These are phyloP conservation scores for Cordylochernes scorpioides DNA, from an alignment of 2,888 invertebrate genomes.

Conservation along the genomic window DNA sequence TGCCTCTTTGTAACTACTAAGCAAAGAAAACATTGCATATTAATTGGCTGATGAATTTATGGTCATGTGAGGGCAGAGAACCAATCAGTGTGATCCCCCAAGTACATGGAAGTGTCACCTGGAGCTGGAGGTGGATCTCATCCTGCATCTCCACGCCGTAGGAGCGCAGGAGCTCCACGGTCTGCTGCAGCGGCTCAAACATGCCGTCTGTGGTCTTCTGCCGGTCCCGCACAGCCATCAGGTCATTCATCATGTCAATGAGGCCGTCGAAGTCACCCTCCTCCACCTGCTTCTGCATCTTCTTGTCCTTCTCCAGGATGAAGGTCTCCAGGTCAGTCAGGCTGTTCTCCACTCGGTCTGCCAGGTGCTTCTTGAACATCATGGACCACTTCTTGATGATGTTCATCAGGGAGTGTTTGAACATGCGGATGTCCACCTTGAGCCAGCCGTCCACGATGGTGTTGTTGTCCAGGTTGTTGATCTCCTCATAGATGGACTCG, in stretches of 20 bases:
- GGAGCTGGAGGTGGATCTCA: conserved; percentile 66
- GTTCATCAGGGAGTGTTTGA: conserved; percentile 63
- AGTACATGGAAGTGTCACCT: conserved; percentile 25
- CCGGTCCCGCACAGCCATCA: conserved; percentile 73
- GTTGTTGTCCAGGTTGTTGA: conserved; percentile 51
- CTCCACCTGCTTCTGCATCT: conserved; percentile 43
- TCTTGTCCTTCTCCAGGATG: conserved; percentile 66
- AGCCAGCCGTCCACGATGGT: conserved; percentile 76
- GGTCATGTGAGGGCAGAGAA: not conserved
- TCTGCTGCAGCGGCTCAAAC: conserved; percentile 79
- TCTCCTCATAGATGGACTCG: conserved; percentile 60
- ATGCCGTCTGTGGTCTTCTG: conserved; percentile 66
- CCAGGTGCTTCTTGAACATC: conserved; percentile 82
- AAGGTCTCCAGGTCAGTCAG: conserved; percentile 60
- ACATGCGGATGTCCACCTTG: conserved; percentile 59
- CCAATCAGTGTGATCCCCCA: not conserved
- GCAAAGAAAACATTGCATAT: no score
- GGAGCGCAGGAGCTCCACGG: conserved; percentile 65
- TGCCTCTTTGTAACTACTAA: no score
- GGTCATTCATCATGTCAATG: conserved; percentile 72
- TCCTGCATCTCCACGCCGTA: conserved; percentile 92
- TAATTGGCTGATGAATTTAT: no score
- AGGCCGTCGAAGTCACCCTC: conserved; percentile 71
- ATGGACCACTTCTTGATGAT: conserved; percentile 78
- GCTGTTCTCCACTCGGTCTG: conserved; percentile 51